Percentiles rank a stretch among this genome's conserved stretches.
phyloP scores from a whole-genome alignment of 2,888 invertebrate genomes.

The Lycaena phlaeas region DNA sequence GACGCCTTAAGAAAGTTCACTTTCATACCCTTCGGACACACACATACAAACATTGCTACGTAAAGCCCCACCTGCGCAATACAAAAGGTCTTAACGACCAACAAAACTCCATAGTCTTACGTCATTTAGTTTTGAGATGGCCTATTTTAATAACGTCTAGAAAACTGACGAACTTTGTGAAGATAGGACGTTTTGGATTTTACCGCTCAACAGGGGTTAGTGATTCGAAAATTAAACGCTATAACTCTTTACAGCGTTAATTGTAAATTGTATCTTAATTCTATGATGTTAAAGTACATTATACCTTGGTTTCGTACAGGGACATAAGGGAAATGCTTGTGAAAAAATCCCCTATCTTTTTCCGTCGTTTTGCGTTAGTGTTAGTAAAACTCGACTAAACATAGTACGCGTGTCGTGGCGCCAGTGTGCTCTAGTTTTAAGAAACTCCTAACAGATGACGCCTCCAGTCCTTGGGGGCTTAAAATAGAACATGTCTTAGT shows the following conservation, averaged over 20 bases:
- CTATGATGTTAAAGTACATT: neutral
- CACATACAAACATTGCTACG: conserved; percentile 22
- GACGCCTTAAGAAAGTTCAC: conserved; percentile 60
- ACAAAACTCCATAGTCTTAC: conserved; percentile 16
- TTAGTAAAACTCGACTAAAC: conserved; percentile 20
- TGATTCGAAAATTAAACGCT: neutral
- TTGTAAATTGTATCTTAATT: conserved; percentile 18
- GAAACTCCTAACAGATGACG: conserved; percentile 48
- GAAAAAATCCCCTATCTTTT: conserved; percentile 50
- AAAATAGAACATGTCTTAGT: no score
- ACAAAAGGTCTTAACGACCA: conserved; percentile 25
- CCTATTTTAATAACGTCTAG: conserved; percentile 8
- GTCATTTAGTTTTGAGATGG: conserved; percentile 23
- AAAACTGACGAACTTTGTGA: neutral
- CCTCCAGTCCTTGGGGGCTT: conserved; percentile 19
- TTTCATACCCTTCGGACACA: conserved; percentile 34
- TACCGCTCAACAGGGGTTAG: conserved; percentile 10
- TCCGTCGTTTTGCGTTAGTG: conserved; percentile 31
- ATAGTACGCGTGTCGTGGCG: conserved; percentile 37
- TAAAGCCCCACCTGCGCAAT: conserved; percentile 14
- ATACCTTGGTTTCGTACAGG: conserved; percentile 12
- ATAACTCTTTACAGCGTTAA: neutral
- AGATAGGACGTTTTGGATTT: conserved; percentile 17
- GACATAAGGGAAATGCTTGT: conserved; percentile 23
- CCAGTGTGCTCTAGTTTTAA: conserved; percentile 44